These are phyloP conservation scores for Drosophila miranda DNA, from an alignment of 1,140 invertebrate species.

Conservation along the genomic window DNA sequence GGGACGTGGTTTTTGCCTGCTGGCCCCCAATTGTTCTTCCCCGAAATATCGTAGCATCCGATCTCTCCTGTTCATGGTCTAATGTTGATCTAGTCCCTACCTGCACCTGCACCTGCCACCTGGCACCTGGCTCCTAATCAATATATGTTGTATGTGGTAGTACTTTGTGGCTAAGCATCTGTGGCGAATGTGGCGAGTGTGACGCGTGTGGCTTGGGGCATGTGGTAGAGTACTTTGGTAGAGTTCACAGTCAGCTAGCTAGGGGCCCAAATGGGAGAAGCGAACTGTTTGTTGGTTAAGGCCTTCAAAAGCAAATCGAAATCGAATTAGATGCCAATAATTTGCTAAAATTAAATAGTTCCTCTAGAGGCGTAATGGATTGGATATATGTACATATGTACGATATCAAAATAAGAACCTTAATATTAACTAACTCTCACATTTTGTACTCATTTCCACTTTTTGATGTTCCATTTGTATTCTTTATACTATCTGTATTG, in stretches of 20 bases:
- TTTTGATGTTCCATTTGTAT: constrained; percentile 5
- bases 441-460: constrained; percentile 56
- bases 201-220: neutral
- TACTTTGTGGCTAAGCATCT: neutral
- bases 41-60: constrained; percentile 13
- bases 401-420: constrained; percentile 41
- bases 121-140: constrained; percentile 22
- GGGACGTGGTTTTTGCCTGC: constrained; percentile 25
- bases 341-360: constrained; percentile 25
- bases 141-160: neutral
- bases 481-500: neutral
- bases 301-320: neutral
- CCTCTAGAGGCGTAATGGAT: constrained; percentile 7
- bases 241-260: constrained; percentile 12
- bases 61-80: no score
- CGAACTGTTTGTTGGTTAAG: constrained; percentile 4
- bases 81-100: neutral
- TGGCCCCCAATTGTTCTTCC: constrained; percentile 34
- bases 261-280: constrained; percentile 3
- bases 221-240: constrained; percentile 1
- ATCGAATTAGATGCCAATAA: constrained; percentile 21
- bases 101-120: constrained; percentile 24
- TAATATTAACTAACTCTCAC: constrained; percentile 18
- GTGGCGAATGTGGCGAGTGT: neutral
- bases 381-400: constrained; percentile 10